A percentile compares a stretch with the other conserved stretches of the same genome.
Conservation (phyloP, 2,113 vertebrate genomes). For the Zosterops pallidus region DNA sequence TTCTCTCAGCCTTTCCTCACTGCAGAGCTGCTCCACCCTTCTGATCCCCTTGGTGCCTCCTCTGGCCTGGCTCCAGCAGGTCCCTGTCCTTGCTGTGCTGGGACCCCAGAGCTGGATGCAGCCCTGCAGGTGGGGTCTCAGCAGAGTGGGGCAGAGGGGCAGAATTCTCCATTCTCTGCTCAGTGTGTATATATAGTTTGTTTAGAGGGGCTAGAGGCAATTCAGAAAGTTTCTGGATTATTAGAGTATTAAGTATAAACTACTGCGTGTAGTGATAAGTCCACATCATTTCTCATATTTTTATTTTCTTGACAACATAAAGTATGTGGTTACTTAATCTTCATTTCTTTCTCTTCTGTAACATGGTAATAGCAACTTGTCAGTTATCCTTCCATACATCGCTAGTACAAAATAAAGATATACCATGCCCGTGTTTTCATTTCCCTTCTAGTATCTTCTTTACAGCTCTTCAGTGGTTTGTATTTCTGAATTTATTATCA, state of each 20-base stretch:
- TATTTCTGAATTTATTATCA: background rate
- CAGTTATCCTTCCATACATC: background rate
- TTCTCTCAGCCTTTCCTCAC: rapidly evolving
- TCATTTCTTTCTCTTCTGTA: background rate
- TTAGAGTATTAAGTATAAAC: background rate
- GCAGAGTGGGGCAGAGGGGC: background rate
- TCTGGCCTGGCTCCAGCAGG: background rate
- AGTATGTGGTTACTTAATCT: background rate
- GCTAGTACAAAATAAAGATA: background rate
- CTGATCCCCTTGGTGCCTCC: background rate
- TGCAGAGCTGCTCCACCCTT: background rate
- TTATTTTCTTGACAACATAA: background rate
- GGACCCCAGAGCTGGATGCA: background rate
- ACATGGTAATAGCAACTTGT: background rate
- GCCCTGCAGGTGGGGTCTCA: background rate
- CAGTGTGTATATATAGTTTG: background rate
- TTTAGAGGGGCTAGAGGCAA: background rate
- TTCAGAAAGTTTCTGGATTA: background rate
- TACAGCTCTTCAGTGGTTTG: background rate
- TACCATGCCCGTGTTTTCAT: background rate
- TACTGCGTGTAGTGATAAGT: background rate
- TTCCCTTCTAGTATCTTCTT: background rate
- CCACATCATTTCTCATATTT: background rate
- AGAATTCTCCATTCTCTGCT: background rate
- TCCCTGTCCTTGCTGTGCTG: background rate